Base-by-base conservation (phyloP, 2,113 vertebrate genomes). In the Verasper variegatus region DNA sequence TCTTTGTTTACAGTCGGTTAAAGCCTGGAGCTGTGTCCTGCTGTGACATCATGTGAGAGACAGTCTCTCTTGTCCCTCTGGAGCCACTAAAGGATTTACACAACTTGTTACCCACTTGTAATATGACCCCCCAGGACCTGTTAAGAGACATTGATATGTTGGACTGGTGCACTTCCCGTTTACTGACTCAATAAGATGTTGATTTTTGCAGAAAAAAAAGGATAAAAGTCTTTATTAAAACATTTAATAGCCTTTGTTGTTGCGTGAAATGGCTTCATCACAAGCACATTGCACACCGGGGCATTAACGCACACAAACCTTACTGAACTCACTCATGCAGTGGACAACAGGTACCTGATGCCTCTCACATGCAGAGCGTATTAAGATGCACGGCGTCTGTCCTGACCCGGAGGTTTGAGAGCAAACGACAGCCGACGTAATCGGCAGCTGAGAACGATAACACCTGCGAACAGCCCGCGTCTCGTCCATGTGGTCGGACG, bases 361-460 rank as follows among this genome's bases (percentile, higher is more conserved):
- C 24, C 58, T 77, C 5, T 87, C 76, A 76, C 67, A 71, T 88
- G 87, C 68, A 66, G 40, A 60, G 37, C 93, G 61, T 84, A 89
- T 94, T 93, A 90, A 88, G 92, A 93, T 95, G 92, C 92, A 93
- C 86, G 86, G 84, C 86, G 87, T 94, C 93, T 86, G 85, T 91
- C 91, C 70, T 95, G 94, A 95, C 94, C 95, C 78, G 86, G 89
- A 93, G 94, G 94, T 92, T 94, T 76, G 91, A 94, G 68, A 92
- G 91, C 86, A 95, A 95, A 95, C 93, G 84, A 95, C 94, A 94
- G 63, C 88, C 85, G 92, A 92, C 93, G 71, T 96, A 96, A 96
- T 93, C 94, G 95, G 93, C 94, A 95, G 95, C 93, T 94, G 93
- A 94, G 95, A 96, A 94, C 82, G 95, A 91, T 94, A 96, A 95